A percentile compares a stretch with the other conserved stretches of the same genome.
phyloP scores from a whole-genome alignment of 2,888 invertebrate genomes.

The Crematogaster levior region DNA sequence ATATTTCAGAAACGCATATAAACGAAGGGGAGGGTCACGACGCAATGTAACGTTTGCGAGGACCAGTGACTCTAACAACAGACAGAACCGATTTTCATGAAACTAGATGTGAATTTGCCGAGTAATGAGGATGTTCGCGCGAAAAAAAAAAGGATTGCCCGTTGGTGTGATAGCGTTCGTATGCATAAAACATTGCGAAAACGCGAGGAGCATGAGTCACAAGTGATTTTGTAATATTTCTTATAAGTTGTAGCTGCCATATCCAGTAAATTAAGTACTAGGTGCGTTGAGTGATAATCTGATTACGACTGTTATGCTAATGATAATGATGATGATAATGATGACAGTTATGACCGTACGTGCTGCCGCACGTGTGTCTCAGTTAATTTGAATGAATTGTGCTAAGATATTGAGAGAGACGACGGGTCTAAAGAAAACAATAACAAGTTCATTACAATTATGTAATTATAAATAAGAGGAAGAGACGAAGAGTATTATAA shows the following conservation, averaged over 20 bases:
- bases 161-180: conserved; percentile 75
- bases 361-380: conserved; percentile 80
- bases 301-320: conserved; percentile 75
- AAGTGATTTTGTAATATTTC: conserved; percentile 85
- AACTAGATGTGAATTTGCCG: conserved; percentile 60
- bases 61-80: conserved; percentile 19
- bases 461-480: conserved; percentile 85
- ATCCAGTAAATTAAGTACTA: conserved; percentile 81
- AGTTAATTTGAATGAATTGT: conserved; percentile 80
- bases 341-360: conserved; percentile 69
- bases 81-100: conserved; percentile 55
- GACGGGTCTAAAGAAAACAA: conserved; percentile 85
- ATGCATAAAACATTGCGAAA: conserved; percentile 66
- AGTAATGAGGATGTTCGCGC: conserved; percentile 58
- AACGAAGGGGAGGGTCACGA: conserved; percentile 15
- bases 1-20: conserved; percentile 41
- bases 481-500: conserved; percentile 85
- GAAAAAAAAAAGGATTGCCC: conserved; percentile 66
- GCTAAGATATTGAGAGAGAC: conserved; percentile 81
- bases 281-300: conserved; percentile 78
- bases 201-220: conserved; percentile 75
- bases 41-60: conserved; percentile 13
- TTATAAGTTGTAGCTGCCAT: conserved; percentile 85
- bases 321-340: conserved; percentile 63
- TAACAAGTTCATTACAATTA: conserved; percentile 79